Evolutionary conservation across 2,888 invertebrate genomes (phyloP).

Genomic region (Lysandra bellargus): DNA sequence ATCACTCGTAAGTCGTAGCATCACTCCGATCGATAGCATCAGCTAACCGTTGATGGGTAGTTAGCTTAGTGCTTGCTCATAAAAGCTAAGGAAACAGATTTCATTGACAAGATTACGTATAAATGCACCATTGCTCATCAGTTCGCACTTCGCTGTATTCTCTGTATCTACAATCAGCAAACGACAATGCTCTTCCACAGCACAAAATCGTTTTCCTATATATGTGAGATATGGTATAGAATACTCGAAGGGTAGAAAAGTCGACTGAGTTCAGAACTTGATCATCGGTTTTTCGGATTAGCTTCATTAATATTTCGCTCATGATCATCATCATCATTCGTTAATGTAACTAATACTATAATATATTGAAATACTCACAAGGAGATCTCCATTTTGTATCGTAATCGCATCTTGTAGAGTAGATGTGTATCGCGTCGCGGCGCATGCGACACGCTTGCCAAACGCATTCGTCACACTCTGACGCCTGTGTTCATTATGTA

Average conservation of each 20-base stretch:
- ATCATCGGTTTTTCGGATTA: background rate
- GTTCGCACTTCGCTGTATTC: too few species aligned
- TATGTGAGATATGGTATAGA: background rate
- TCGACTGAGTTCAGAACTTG: background rate
- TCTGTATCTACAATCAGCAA: too few species aligned
- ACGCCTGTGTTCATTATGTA: constrained; percentile 25
- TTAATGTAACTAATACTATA: too few species aligned
- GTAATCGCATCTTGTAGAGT: background rate
- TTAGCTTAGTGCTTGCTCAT: background rate
- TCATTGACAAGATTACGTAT: background rate
- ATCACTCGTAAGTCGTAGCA: background rate
- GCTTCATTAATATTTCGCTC: background rate
- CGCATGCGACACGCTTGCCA: constrained; percentile 23
- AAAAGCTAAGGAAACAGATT: background rate
- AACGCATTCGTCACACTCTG: constrained; percentile 11
- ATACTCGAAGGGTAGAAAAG: background rate
- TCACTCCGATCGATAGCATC: background rate
- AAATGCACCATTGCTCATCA: too few species aligned
- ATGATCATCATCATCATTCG: background rate
- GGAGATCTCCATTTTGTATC: background rate
- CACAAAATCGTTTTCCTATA: background rate
- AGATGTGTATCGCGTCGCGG: background rate
- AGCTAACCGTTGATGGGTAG: too few species aligned
- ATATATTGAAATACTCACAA: too few species aligned
- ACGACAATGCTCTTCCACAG: too few species aligned